Evolutionary conservation across 1,140 invertebrate genomes (phyloP).

Genomic region (Drosophila tristis): DNA sequence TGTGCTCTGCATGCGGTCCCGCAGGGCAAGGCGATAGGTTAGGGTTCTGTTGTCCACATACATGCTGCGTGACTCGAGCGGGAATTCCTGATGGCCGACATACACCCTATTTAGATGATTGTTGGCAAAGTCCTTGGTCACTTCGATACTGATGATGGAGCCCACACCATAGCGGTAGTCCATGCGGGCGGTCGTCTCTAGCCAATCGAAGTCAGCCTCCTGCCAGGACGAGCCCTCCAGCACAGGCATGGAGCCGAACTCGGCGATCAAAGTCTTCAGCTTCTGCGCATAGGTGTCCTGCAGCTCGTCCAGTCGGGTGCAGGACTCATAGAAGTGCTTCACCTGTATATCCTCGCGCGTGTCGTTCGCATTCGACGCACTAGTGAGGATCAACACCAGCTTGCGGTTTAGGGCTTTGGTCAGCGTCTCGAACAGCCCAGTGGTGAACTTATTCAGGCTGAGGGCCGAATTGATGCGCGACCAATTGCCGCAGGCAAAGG

Average conservation of each 20-base stretch:
- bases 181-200: conserved; percentile 33
- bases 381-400: conserved; percentile 36
- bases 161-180: conserved; percentile 42
- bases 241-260: conserved; percentile 60
- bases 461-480: conserved; percentile 65
- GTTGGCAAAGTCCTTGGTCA: conserved; percentile 56
- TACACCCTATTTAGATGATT: conserved; percentile 57
- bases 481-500: conserved; percentile 89
- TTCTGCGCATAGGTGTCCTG: conserved; percentile 25
- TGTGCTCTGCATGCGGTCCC: conserved; percentile 15
- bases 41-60: conserved; percentile 53
- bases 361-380: conserved; percentile 8
- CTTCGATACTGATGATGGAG: conserved; percentile 43
- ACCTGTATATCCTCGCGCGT: conserved; percentile 56
- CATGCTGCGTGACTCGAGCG: conserved; percentile 53
- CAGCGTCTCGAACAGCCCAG: conserved; percentile 64
- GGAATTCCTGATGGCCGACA: conserved; percentile 49
- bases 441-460: conserved; percentile 29
- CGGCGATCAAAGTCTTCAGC: conserved; percentile 39
- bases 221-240: conserved; percentile 48
- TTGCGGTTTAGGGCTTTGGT: conserved; percentile 55
- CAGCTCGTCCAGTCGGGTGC: conserved; percentile 23
- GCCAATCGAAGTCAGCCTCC: conserved; percentile 54
- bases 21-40: conserved; percentile 41
- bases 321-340: conserved; percentile 58